Evolutionary conservation across 1,140 invertebrate species (phyloP).

Genomic region (Paralvinella palmiformis): DNA sequence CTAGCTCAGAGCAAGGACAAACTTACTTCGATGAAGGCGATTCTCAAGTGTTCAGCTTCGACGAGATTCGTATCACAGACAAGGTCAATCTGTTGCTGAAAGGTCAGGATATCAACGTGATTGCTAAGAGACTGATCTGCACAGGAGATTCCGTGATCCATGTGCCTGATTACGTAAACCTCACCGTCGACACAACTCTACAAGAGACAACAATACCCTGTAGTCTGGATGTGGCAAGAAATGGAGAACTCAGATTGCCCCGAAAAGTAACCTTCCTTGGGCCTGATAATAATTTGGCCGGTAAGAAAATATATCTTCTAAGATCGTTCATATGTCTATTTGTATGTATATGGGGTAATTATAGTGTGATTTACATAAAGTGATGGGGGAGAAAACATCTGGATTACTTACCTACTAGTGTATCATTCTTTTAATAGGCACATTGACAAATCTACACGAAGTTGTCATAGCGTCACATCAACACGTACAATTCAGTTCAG

Average conservation of each 20-base stretch:
- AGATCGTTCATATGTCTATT: neutral
- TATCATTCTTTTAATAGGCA: slow-evolving; percentile 24
- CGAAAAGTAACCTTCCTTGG: slow-evolving; percentile 30
- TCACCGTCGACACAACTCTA: slow-evolving; percentile 30
- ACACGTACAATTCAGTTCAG: slow-evolving; percentile 27
- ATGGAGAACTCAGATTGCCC: slow-evolving; percentile 30
- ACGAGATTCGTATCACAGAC: slow-evolving; percentile 1
- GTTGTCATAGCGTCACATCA: slow-evolving; percentile 31
- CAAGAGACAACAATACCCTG: slow-evolving; percentile 28
- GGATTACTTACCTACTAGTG: neutral
- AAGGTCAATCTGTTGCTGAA: neutral
- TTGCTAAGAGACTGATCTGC: neutral
- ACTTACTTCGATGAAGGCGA: slow-evolving; percentile 11
- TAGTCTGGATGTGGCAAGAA: slow-evolving; percentile 29
- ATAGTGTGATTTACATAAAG: neutral
- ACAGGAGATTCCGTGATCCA: neutral
- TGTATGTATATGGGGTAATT: neutral
- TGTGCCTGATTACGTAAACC: slow-evolving; percentile 24
- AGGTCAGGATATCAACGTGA: neutral
- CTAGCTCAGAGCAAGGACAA: slow-evolving; percentile 6
- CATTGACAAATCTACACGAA: slow-evolving; percentile 30
- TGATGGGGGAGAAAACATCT: too few species aligned
- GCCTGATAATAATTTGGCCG: slow-evolving; percentile 29
- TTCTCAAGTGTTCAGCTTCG: neutral
- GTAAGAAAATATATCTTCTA: slow-evolving; percentile 17